A percentile compares a stretch with the other conserved stretches of the same genome.
Evolutionary conservation across 2,888 invertebrate genomes (phyloP).

Genomic region (Strigamia crassipes): DNA sequence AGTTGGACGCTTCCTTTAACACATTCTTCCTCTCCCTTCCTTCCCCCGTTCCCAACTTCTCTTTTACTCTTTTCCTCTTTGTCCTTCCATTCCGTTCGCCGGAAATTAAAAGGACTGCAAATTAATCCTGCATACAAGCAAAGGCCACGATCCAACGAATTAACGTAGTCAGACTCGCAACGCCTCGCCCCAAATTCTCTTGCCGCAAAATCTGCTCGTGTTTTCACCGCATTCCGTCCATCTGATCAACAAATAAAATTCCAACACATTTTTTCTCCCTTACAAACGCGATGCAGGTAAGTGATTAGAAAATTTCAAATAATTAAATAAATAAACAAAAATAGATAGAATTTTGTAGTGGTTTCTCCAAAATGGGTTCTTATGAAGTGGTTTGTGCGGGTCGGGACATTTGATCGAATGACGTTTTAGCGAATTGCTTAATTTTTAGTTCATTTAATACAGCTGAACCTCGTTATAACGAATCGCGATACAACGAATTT

Average conservation of each 20-base stretch:
- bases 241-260: constrained; percentile 2
- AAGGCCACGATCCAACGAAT: constrained; percentile 10
- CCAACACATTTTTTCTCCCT: not conserved
- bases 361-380: no score
- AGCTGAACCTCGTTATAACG: no score
- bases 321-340: no score
- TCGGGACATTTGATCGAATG: no score
- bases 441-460: no score
- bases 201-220: constrained; percentile 3
- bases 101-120: not conserved
- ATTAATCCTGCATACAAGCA: constrained; percentile 10
- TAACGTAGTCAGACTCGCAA: not conserved
- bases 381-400: no score
- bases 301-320: no score
- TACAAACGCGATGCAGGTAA: no score
- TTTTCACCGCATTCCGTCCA: not conserved
- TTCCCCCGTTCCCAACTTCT: not conserved
- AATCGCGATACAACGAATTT: no score
- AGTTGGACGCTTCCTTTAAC: not conserved
- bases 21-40: not conserved
- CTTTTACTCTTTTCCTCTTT: not conserved
- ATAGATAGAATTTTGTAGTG: no score
- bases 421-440: no score
- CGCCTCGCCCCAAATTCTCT: not conserved
- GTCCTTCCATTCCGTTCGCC: not conserved